Percentiles rank a stretch among this genome's conserved stretches.
Conservation (phyloP, 2,888 invertebrate genomes). For the Lucinisca nassula region DNA sequence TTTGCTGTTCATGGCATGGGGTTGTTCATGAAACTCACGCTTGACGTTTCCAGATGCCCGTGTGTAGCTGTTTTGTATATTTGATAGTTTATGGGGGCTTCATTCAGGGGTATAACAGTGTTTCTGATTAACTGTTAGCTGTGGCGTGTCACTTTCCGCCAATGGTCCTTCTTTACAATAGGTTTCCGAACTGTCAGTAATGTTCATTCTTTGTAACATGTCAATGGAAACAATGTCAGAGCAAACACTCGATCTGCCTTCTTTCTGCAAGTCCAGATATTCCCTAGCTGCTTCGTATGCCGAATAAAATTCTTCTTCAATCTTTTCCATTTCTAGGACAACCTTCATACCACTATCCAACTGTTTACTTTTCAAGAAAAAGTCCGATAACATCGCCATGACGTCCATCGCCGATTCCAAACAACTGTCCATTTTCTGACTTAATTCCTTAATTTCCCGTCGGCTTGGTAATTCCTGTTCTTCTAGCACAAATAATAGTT, state of each 20-base stretch:
- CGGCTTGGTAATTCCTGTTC: slow-evolving; percentile 6
- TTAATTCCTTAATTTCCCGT: neutral
- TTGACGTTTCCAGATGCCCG: neutral
- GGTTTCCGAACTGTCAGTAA: neutral
- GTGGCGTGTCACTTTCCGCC: neutral
- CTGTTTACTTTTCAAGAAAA: neutral
- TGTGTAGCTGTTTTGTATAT: neutral
- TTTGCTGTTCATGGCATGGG: neutral
- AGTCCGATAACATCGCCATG: neutral
- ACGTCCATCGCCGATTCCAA: neutral
- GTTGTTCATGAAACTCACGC: neutral
- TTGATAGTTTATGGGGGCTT: neutral
- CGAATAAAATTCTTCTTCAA: slow-evolving; percentile 5
- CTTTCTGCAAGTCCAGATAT: neutral
- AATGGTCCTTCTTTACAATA: neutral
- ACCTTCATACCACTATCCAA: neutral
- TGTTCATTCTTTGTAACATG: slow-evolving; percentile 4
- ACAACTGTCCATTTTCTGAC: slow-evolving; percentile 13
- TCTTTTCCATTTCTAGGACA: neutral
- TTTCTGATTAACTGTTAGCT: neutral
- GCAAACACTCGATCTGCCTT: neutral
- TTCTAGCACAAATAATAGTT: neutral
- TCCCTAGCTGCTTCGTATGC: slow-evolving; percentile 5
- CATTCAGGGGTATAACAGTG: neutral
- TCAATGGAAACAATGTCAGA: neutral